These are phyloP conservation scores for Urophycis tenuis DNA, from an alignment of 2,797 vertebrate species.

Conservation along the genomic window DNA sequence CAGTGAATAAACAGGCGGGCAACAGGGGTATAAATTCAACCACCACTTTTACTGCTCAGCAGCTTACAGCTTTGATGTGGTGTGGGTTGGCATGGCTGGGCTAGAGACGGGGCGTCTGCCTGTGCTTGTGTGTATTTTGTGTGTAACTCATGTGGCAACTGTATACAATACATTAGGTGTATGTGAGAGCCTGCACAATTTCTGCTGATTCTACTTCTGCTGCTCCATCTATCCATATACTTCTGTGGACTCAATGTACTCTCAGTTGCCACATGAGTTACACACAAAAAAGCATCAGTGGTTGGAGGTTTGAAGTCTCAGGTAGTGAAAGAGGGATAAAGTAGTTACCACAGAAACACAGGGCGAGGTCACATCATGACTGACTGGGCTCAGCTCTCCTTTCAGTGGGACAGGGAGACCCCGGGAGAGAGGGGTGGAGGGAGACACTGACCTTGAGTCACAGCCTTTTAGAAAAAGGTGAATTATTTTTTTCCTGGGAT, in stretches of 20 bases:
- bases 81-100: conserved; percentile 40
- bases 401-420: background rate
- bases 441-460: background rate
- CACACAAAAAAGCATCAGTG: no score
- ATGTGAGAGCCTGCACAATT: background rate
- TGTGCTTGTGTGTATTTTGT: conserved; percentile 28
- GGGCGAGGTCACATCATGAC: background rate
- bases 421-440: background rate
- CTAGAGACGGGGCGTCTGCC: conserved; percentile 30
- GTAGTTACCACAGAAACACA: background rate
- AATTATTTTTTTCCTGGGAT: background rate
- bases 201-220: background rate
- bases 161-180: background rate
- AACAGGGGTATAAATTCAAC: conserved; percentile 67
- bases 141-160: background rate
- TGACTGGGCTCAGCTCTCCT: background rate
- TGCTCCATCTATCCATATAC: background rate
- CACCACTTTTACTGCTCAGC: conserved; percentile 64
- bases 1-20: conserved; percentile 58
- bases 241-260: background rate
- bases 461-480: background rate
- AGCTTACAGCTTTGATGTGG: conserved; percentile 62
- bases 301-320: background rate
- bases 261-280: no score
- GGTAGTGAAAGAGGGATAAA: background rate